Evolutionary conservation across 2,113 vertebrate species (phyloP).

Genomic region (Coptodon rendalli): DNA sequence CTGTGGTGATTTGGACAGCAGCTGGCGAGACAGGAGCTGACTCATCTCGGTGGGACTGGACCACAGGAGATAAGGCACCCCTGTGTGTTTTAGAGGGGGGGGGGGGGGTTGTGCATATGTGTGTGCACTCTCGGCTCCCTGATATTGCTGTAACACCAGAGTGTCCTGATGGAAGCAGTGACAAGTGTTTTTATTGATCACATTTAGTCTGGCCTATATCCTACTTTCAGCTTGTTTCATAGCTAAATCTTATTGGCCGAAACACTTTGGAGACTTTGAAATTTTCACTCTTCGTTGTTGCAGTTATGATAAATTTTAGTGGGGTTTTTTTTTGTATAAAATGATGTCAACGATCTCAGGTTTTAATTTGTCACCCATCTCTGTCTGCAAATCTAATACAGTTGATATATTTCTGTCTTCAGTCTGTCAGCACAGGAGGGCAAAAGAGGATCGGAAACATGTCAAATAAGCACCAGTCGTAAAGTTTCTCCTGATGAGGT

Average conservation of each 20-base stretch:
- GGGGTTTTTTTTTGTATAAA: background rate
- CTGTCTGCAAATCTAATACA: background rate
- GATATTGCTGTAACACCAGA: background rate
- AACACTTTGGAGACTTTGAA: background rate
- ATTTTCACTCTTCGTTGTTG: background rate
- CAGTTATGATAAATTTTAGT: fast-evolving
- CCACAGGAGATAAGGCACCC: conserved; percentile 30
- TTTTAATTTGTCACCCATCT: background rate
- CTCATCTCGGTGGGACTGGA: conserved; percentile 42
- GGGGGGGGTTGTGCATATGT: background rate
- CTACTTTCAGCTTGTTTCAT: background rate
- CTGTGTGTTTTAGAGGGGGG: background rate
- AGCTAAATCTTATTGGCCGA: background rate
- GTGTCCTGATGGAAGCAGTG: background rate
- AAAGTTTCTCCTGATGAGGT: background rate
- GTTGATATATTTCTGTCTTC: background rate
- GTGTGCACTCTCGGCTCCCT: background rate
- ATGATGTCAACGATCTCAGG: background rate
- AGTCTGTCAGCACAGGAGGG: background rate
- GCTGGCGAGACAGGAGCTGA: conserved; percentile 59
- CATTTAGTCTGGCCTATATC: background rate
- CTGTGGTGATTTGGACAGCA: conserved; percentile 45
- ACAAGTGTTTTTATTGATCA: background rate
- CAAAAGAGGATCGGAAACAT: background rate
- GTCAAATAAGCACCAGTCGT: background rate